A percentile compares a stretch with the other conserved stretches of the same genome.
Evolutionary conservation across 2,113 vertebrate species (phyloP).

Genomic region (Oreochromis spilurus): DNA sequence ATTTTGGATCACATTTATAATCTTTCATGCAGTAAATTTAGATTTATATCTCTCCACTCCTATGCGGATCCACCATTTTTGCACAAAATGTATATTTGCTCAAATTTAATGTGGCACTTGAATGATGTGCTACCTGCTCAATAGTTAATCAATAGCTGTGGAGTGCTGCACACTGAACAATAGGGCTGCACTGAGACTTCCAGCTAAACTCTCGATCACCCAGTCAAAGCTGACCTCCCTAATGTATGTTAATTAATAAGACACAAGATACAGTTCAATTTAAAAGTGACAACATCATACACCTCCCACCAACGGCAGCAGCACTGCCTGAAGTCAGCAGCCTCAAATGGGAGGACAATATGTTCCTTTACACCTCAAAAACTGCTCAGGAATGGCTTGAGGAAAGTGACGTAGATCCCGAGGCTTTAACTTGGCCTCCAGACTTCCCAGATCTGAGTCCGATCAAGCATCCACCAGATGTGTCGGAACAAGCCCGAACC

Average conservation of each 20-base stretch:
- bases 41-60: not conserved
- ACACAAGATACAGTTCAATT: not conserved
- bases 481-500: not conserved
- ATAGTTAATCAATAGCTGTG: not conserved
- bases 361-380: not conserved
- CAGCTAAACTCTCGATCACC: not conserved
- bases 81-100: not conserved
- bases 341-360: not conserved
- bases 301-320: not conserved
- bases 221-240: not conserved
- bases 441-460: not conserved
- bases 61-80: not conserved
- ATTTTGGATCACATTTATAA: not conserved
- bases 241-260: not conserved
- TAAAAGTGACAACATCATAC: not conserved
- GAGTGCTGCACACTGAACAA: not conserved
- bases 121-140: not conserved
- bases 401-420: not conserved
- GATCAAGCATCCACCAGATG: not conserved
- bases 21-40: not conserved
- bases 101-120: not conserved
- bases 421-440: not conserved
- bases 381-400: not conserved
- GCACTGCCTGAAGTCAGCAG: not conserved
- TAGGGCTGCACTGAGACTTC: not conserved